Base-by-base conservation (phyloP, 1,140 invertebrate genomes). In the Drosophila teissieri region DNA sequence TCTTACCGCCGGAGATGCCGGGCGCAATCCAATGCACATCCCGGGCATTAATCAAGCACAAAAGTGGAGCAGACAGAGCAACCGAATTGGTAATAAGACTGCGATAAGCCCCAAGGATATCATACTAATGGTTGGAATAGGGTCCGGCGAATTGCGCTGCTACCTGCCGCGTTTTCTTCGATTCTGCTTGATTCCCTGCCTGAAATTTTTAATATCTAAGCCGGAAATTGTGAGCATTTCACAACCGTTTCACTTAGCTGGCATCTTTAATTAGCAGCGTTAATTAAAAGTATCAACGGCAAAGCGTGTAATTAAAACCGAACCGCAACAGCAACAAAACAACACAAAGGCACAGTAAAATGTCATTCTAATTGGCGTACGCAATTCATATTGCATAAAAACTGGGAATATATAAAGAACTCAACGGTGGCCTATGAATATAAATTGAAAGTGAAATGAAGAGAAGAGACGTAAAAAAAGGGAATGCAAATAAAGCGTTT, bases 11-110 rank as follows among this genome's bases (percentile, higher is more conserved):
- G 11, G 19, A 39, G 27, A 65, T 61, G 42, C 45, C 15, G 45
- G 45, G 42, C 48, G 46, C 42, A 84, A 84, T 65, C 68, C 68
- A 70, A 68, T 72, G 63, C 56, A 77, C 74, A 77, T 77, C 63
- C 52, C 56, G 63, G 40, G 79, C 83, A 88, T 86, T 77, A 86
- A 88, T 86, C 83, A 86, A 83, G 61, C 55, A 75, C 62, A 77
- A 81, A 81, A 49, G 53, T 62, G 56, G 44, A 74, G 39, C 65
- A 84, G 67, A 80, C 72, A 76, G 65, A 64, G 48, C 55, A 57
- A 61, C 60, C 64, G 61, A 73, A 83, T 62, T 69, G 58, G 44
- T 52, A 72, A 74, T 72, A 67, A 39, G 64, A 67, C 61, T 58
- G 17, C 45, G 64, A 86, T 88, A 79, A 82, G 62, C 69, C 70